Evolutionary conservation across 2,113 vertebrate genomes (phyloP).

Genomic region (Psammodynastes pulverulentus): DNA sequence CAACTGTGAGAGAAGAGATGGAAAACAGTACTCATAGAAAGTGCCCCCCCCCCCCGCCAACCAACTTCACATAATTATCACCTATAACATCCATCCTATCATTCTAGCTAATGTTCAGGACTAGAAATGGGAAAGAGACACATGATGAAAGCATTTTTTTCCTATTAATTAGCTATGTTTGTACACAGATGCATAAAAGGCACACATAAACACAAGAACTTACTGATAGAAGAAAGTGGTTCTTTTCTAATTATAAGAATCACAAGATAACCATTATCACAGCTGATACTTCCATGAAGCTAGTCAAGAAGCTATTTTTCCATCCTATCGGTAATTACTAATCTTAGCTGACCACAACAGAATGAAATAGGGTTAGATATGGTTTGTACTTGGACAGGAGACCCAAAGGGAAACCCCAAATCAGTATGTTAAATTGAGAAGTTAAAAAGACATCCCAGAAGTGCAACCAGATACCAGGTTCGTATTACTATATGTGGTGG

Average conservation of each 20-base stretch:
- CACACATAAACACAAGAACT: neutral
- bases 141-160: neutral
- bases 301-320: neutral
- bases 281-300: neutral
- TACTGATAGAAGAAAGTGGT: neutral
- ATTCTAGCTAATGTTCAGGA: neutral
- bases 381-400: neutral
- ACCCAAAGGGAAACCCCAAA: neutral
- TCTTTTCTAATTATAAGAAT: neutral
- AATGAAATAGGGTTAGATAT: neutral
- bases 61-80: neutral
- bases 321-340: neutral
- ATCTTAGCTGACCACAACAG: neutral
- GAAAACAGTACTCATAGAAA: conserved; percentile 2
- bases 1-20: neutral
- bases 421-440: neutral
- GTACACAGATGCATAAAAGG: neutral
- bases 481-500: too few species aligned
- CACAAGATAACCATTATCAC: neutral
- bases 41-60: neutral
- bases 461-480: neutral
- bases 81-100: neutral
- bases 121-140: neutral
- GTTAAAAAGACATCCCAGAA: neutral
- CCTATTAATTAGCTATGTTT: neutral